Conservation (phyloP, 2,888 invertebrate species). For the Mylabris sibirica region DNA sequence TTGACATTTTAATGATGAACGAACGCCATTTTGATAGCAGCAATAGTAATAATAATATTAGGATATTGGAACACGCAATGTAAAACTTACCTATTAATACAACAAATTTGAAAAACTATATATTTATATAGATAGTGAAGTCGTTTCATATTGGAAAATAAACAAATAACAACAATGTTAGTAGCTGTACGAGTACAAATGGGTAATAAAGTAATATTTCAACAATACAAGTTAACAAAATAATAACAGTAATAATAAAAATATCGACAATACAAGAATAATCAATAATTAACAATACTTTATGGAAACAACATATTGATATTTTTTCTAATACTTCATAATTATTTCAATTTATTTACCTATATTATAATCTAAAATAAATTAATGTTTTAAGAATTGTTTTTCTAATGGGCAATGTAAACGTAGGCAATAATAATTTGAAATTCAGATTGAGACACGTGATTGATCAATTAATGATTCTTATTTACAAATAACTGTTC, state of each 20-base stretch:
- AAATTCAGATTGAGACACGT: background rate
- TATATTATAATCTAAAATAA: too few relatives aligned
- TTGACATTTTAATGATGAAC: slow-evolving; percentile 44
- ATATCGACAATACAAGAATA: background rate
- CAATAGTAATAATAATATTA: slow-evolving; percentile 32
- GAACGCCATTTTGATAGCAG: slow-evolving; percentile 46
- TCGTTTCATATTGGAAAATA: slow-evolving; percentile 16
- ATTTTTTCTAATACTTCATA: background rate
- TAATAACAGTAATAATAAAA: too few relatives aligned
- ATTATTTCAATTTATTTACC: background rate
- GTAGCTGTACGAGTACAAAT: too few relatives aligned
- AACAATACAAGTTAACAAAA: background rate
- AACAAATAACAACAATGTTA: background rate
- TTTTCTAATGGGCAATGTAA: background rate
- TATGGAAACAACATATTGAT: too few relatives aligned
- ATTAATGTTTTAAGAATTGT: background rate
- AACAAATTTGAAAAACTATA: slow-evolving; percentile 38
- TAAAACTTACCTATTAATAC: slow-evolving; percentile 50
- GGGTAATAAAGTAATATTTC: background rate
- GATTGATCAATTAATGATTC: background rate
- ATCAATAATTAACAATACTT: too few relatives aligned
- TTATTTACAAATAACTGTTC: background rate
- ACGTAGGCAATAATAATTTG: background rate
- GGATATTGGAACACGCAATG: slow-evolving; percentile 48
- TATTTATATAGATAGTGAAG: slow-evolving; percentile 38